Conservation (phyloP, 2,113 vertebrate genomes). For the Tachuris rubrigastra region DNA sequence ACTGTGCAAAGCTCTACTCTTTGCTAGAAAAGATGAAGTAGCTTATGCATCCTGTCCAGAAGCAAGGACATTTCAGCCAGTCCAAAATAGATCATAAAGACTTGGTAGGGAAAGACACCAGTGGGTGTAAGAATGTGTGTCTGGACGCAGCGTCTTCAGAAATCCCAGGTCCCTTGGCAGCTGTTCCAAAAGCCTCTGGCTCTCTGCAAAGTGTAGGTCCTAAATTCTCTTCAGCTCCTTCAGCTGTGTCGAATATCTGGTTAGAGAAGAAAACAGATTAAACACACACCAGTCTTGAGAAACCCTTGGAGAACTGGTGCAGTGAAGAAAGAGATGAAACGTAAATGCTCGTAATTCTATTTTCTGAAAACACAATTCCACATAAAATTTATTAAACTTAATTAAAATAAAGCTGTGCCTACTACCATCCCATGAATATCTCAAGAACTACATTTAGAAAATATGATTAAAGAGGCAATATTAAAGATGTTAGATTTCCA, state of each 20-base stretch:
- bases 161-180: no score
- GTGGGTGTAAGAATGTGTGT: background rate
- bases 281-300: background rate
- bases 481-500: background rate
- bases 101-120: background rate
- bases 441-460: background rate
- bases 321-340: background rate
- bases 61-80: background rate
- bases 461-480: background rate
- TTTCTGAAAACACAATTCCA: background rate
- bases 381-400: background rate
- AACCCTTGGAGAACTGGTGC: background rate
- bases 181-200: background rate
- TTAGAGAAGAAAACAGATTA: background rate
- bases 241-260: background rate
- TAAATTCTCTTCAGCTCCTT: background rate
- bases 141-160: background rate
- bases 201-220: background rate
- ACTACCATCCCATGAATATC: background rate
- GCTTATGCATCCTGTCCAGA: background rate
- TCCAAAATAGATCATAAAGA: rapidly evolving
- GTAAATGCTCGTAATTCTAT: background rate
- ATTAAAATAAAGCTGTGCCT: background rate
- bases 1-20: background rate
- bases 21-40: background rate